Evolutionary conservation across 2,113 vertebrate species (phyloP).

Genomic region (Pachycephala philippinensis): DNA sequence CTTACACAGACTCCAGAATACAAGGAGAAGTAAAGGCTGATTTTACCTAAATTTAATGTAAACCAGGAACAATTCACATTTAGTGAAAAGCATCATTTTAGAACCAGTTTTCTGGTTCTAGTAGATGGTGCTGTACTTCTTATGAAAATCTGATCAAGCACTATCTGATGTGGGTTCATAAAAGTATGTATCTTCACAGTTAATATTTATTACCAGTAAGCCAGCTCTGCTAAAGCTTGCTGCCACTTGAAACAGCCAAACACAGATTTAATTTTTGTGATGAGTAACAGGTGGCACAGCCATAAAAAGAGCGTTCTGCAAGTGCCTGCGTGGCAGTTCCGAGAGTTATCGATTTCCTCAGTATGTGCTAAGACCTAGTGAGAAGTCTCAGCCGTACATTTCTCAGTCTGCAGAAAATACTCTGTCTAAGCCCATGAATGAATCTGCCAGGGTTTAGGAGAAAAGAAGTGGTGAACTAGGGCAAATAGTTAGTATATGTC

Average conservation of each 20-base stretch:
- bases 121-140: not conserved
- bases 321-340: not conserved
- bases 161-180: not conserved
- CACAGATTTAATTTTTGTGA: not conserved
- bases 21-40: not conserved
- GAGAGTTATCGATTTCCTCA: not conserved
- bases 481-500: not conserved
- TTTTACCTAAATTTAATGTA: not conserved
- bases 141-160: not conserved
- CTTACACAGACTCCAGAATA: not conserved
- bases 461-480: not conserved
- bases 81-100: not conserved
- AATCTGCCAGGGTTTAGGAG: not conserved
- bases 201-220: not conserved
- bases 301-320: slow-evolving; percentile 18
- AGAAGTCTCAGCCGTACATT: slow-evolving; percentile 14
- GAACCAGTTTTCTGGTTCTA: not conserved
- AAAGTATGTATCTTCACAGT: not conserved
- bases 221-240: not conserved
- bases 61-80: not conserved
- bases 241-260: not conserved
- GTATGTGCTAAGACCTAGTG: slow-evolving; percentile 5
- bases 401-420: not conserved
- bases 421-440: not conserved
- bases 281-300: slow-evolving; percentile 12